Base-by-base conservation (phyloP, 2,888 invertebrate species). In the Pandemis corylana region DNA sequence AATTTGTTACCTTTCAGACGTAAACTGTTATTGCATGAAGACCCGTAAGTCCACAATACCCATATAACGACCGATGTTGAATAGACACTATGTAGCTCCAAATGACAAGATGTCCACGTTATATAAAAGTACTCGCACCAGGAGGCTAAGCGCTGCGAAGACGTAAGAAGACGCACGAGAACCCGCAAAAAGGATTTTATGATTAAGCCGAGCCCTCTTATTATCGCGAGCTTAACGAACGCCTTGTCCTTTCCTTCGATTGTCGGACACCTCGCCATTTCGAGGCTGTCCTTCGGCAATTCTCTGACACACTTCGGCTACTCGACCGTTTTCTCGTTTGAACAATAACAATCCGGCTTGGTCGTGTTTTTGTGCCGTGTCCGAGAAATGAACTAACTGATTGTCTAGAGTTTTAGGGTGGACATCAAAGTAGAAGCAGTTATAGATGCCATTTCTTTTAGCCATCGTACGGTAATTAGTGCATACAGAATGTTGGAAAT, bases 131-230 rank as follows among this genome's bases (percentile, higher is more conserved):
- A 36, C 28, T 36, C 28, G 41, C 53, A 67, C 53, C 36, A 51
- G 28, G 41, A 67, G 51, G 64, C 64, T 73, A 63, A 62, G 28
- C 65, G 66, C 53, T 64, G 20, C 46, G 65, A 59, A 72, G 61
- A 61, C 20, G 41, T 67, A 73, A 76, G 68, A 62, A 73, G 70
- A 69, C 70, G 59, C 15, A 44, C 56, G 63, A 63, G 73, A 70
- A 41, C 72, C 53, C 59, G 41, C 69, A 53, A 63, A 70, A 69
- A 67, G 69, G 76, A 70, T 72, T 72, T 72, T 72, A 68, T 72
- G 59, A 71, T 76, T 76, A 76, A 73, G 67, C 70, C 62, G 62
- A 67, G 46, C 69, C 68, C 67, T 73, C 76, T 73, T 76, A 76
- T 76, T 73, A 71, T 73, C 64, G 67, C 53, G 66, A 59, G 41